These are phyloP conservation scores for Entelurus aequoreus DNA, from an alignment of 2,113 vertebrate genomes.

Conservation along the genomic window DNA sequence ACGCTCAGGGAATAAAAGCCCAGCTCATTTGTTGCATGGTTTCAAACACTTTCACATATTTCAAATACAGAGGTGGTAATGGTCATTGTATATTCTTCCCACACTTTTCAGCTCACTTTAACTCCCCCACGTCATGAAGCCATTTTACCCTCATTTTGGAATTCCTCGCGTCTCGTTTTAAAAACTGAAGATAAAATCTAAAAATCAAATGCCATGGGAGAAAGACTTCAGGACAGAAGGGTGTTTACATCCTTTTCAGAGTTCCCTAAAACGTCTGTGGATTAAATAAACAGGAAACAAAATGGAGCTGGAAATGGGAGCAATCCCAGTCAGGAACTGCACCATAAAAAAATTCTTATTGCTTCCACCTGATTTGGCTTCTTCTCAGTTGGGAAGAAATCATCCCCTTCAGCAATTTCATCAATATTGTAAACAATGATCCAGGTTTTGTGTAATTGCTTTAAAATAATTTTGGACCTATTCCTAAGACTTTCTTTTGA, in stretches of 20 bases:
- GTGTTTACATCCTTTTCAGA: conserved; percentile 62
- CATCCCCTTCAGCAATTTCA: neutral
- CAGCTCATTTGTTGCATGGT: conserved; percentile 63
- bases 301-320: conserved; percentile 56
- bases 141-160: conserved; percentile 42
- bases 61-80: conserved; percentile 47
- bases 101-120: conserved; percentile 61
- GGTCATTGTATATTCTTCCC: conserved; percentile 56
- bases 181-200: conserved; percentile 64
- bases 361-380: conserved; percentile 42
- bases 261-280: conserved; percentile 51
- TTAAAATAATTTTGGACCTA: too few species aligned
- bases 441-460: too few species aligned
- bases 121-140: conserved; percentile 48
- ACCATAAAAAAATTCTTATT: conserved; percentile 45
- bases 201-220: conserved; percentile 65
- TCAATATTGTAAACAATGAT: neutral
- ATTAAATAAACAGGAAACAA: conserved; percentile 68
- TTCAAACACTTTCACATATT: conserved; percentile 62
- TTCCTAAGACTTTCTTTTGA: too few species aligned
- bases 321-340: conserved; percentile 49
- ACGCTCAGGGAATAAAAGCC: conserved; percentile 60
- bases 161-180: conserved; percentile 51
- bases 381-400: conserved; percentile 5
- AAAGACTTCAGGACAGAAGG: conserved; percentile 54